phyloP scores from a whole-genome alignment of 2,113 vertebrate genomes.

The Gallinago undulata region DNA sequence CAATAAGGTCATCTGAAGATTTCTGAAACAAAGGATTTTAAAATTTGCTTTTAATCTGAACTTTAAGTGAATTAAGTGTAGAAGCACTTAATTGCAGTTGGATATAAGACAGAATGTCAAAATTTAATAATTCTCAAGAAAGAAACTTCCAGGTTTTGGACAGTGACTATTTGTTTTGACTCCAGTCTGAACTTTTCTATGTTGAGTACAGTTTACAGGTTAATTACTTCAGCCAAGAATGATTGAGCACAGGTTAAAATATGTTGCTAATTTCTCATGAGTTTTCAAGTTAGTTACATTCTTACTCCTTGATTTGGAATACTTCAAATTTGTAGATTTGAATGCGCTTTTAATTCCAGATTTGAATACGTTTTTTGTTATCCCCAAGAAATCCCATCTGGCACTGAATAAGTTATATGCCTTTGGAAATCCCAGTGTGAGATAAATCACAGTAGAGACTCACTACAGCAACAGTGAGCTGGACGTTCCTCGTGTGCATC shows the following conservation, averaged over 20 bases:
- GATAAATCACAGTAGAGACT: not conserved
- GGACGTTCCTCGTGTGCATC: not conserved
- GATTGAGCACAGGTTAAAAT: not conserved
- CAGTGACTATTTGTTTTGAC: not conserved
- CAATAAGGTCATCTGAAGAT: not conserved
- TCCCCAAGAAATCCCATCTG: not conserved
- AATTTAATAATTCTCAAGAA: not conserved
- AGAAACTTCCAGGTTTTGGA: not conserved
- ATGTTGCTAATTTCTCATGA: not conserved
- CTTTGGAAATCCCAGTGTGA: not conserved
- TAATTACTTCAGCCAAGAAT: not conserved
- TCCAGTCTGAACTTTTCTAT: not conserved
- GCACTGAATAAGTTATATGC: not conserved
- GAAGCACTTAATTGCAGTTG: not conserved
- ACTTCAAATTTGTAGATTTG: not conserved
- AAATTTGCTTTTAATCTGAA: not conserved
- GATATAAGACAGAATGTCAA: not conserved
- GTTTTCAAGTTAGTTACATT: not conserved
- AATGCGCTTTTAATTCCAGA: not conserved
- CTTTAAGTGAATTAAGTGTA: not conserved
- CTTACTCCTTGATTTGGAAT: not conserved
- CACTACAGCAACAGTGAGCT: not conserved
- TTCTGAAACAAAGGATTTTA: not conserved
- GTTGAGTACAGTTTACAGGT: not conserved
- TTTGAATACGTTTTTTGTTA: not conserved